Conservation (phyloP, 2,888 invertebrate genomes). For the Tinea pellionella region DNA sequence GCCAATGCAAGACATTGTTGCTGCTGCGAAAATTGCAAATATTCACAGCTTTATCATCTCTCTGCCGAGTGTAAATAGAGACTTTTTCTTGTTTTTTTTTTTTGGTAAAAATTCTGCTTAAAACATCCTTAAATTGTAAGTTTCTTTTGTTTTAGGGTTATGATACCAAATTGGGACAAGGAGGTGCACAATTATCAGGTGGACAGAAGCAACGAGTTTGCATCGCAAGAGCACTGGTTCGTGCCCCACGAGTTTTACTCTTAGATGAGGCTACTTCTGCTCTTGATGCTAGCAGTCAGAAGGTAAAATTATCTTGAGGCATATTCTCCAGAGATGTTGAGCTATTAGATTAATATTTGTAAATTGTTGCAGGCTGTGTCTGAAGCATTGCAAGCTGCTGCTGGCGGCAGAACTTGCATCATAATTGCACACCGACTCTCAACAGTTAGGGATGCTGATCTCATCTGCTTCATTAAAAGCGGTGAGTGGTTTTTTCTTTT, state of each 20-base stretch:
- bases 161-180: constrained; percentile 76
- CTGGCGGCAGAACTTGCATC: constrained; percentile 84
- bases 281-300: constrained; percentile 78
- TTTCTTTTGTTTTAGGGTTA: constrained; percentile 61
- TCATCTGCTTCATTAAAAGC: constrained; percentile 85
- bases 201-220: constrained; percentile 83
- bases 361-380: constrained; percentile 73
- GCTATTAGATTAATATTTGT: neutral
- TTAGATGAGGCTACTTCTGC: constrained; percentile 77
- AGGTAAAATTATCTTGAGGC: constrained; percentile 41
- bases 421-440: constrained; percentile 89
- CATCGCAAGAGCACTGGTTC: constrained; percentile 77
- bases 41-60: constrained; percentile 82
- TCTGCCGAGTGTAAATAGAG: constrained; percentile 70
- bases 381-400: constrained; percentile 84
- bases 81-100: too few species aligned
- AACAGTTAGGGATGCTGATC: constrained; percentile 84
- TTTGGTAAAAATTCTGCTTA: too few species aligned
- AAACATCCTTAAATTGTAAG: neutral
- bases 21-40: constrained; percentile 80
- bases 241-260: constrained; percentile 73
- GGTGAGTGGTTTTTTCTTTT: constrained; percentile 69
- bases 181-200: constrained; percentile 75
- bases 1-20: constrained; percentile 78
- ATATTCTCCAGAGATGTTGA: too few species aligned